Percentiles rank a stretch among this genome's conserved stretches.
phyloP scores from a whole-genome alignment of 2,888 invertebrate genomes.

The Odontothrips loti region DNA sequence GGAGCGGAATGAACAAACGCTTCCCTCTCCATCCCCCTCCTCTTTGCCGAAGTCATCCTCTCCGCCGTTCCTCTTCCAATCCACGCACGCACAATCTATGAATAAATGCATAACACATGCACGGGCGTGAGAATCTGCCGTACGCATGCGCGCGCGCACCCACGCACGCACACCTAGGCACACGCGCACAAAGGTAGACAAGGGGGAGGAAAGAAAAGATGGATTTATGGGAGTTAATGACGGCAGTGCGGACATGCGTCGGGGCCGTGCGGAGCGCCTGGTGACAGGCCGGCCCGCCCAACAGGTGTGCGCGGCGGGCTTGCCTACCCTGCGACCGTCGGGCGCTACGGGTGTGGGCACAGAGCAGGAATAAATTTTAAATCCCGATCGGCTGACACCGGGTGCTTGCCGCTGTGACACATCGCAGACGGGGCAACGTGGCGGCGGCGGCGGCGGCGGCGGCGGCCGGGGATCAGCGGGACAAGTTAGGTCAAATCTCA shows the following conservation, averaged over 20 bases:
- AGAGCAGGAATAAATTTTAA: no score
- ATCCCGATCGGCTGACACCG: no score
- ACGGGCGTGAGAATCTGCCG: neutral
- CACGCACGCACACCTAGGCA: neutral
- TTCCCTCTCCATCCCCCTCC: neutral
- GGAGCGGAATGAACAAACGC: neutral
- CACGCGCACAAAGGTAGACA: neutral
- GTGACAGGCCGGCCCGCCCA: neutral
- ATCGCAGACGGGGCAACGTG: neutral
- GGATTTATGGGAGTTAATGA: neutral
- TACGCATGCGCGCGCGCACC: neutral
- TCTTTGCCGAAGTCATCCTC: neutral
- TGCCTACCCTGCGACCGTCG: neutral
- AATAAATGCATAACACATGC: slow-evolving; percentile 18
- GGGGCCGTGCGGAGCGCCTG: no score
- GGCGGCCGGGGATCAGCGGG: neutral
- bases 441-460: neutral
- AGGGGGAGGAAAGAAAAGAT: neutral
- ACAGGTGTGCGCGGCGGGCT: neutral
- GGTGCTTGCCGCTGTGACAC: neutral
- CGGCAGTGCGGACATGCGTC: no score
- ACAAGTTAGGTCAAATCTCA: neutral
- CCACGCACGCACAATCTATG: slow-evolving; percentile 23
- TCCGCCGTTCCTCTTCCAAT: neutral
- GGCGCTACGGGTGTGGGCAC: neutral